phyloP scores from a whole-genome alignment of 37 sponge, comb jelly and placozoan genomes.

The Chondrosia reniformis region DNA sequence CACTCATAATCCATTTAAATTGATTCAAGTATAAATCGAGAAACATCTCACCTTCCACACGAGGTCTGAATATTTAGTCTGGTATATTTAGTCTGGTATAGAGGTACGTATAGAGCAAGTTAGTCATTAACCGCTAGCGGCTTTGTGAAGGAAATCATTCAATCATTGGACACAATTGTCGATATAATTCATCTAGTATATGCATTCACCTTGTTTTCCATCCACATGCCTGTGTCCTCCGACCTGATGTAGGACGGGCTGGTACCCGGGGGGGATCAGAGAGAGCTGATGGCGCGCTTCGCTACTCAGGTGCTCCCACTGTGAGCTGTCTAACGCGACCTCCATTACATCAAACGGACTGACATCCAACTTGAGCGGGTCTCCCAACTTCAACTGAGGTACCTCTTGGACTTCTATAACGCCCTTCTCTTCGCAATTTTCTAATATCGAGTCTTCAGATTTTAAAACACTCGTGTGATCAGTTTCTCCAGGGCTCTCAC shows the following conservation, averaged over 20 bases:
- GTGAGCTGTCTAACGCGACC: not conserved
- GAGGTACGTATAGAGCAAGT: no score
- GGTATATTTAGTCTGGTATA: no score
- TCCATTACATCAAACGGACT: conserved; percentile 14
- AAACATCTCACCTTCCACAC: conserved; percentile 4
- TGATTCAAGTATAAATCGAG: no score
- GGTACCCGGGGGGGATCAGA: conserved; percentile 70
- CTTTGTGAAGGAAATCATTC: no score
- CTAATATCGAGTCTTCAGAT: no score
- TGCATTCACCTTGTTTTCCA: conserved; percentile 55
- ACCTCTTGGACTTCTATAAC: not conserved
- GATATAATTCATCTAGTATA: not conserved
- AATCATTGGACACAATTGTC: no score
- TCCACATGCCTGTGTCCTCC: conserved; percentile 85
- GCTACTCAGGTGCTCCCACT: conserved; percentile 26
- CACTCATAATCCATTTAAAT: no score
- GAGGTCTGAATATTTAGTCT: no score
- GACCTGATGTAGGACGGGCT: conserved; percentile 77
- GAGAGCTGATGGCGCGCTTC: conserved; percentile 57
- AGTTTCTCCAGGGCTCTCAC: no score
- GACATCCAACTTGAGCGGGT: not conserved
- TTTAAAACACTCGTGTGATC: no score
- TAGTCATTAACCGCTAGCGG: no score
- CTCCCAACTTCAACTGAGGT: no score
- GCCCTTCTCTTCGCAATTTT: not conserved